Evolutionary conservation across 2,113 vertebrate species (phyloP).

Genomic region (Dissostichus mawsoni): DNA sequence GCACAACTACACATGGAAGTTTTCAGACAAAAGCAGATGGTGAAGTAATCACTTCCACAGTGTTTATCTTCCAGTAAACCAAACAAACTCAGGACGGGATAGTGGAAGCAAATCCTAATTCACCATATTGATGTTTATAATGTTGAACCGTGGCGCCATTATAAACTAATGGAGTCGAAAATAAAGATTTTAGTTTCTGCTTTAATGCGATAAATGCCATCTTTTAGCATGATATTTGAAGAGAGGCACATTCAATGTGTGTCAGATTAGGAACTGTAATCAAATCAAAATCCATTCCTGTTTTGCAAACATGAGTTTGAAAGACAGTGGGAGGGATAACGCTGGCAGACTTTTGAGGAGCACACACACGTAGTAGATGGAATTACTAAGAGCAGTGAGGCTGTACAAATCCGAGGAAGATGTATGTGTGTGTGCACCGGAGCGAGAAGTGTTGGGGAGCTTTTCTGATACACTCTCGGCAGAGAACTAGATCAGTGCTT

Average conservation of each 20-base stretch:
- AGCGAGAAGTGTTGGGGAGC: slow-evolving; percentile 63
- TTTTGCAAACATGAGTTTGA: slow-evolving; percentile 47
- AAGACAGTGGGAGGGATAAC: slow-evolving; percentile 37
- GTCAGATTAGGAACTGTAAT: slow-evolving; percentile 28
- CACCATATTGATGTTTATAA: slow-evolving; percentile 26
- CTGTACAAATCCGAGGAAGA: slow-evolving; percentile 73
- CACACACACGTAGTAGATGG: slow-evolving; percentile 41
- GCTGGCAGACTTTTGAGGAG: slow-evolving; percentile 24
- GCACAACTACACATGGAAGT: slow-evolving; percentile 47
- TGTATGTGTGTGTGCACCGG: slow-evolving; percentile 46
- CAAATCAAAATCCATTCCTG: slow-evolving; percentile 40
- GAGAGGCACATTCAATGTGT: neutral
- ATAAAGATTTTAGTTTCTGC: neutral
- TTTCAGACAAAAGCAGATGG: slow-evolving; percentile 59
- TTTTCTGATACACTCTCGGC: slow-evolving; percentile 75
- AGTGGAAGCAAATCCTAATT: slow-evolving; percentile 45
- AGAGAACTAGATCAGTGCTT: slow-evolving; percentile 70
- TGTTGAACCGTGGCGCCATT: neutral
- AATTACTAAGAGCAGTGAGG: slow-evolving; percentile 74
- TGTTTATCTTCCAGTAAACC: slow-evolving; percentile 53
- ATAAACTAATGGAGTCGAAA: neutral
- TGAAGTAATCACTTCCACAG: slow-evolving; percentile 55
- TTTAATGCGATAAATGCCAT: neutral
- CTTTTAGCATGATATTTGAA: neutral
- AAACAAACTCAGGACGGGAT: slow-evolving; percentile 24